Base-by-base conservation (phyloP, 2,888 invertebrate species). In the Ferdinandea cuprea region DNA sequence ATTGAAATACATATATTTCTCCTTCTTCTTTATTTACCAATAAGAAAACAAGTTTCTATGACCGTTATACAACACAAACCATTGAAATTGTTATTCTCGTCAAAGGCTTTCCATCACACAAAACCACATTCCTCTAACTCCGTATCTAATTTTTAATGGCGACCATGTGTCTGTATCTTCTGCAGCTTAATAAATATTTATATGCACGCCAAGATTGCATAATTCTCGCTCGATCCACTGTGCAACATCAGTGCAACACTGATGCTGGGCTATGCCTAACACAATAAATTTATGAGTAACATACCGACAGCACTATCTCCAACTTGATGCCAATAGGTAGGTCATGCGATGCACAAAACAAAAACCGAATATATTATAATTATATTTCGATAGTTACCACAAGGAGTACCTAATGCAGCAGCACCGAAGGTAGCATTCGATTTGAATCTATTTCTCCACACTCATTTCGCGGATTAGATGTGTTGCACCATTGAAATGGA, bases 151-250 rank as follows among this genome's bases (percentile, higher is more conserved):
- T 61, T 68, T 77, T 52, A 61, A 65, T 59, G 71, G 78, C 78
- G 78, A 65, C 71, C 35, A 17, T 52, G 50, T 71, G 78, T 78
- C 78, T 78, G 32, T 46, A 30, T 25, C 54, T 28, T 76, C 52
- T 48, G 19, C 35, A n/a, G 48, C 37, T 42, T 65, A 11, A 71
- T 78, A 65, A 71, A 78, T 78, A 78, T 71, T 78, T 65, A 78
- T 78, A 40, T 19, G 56, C 13, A 30, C 35, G 37, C 42, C 28
- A 9, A 21, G 4, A 37, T 78, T 78, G 52, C 78, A 65, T 58
- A 78, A 65, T 35, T 32, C 58, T 15, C 52, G 58, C 50, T 71
- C 52, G 58, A 52, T 71, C 65, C 58, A 52, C 50, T 65, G 50
- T 15, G 35, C 19, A 56, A 37, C 13, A 30, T 52, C 19, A 25